Evolutionary conservation across 2,113 vertebrate genomes (phyloP).

Genomic region (Piliocolobus tephrosceles): DNA sequence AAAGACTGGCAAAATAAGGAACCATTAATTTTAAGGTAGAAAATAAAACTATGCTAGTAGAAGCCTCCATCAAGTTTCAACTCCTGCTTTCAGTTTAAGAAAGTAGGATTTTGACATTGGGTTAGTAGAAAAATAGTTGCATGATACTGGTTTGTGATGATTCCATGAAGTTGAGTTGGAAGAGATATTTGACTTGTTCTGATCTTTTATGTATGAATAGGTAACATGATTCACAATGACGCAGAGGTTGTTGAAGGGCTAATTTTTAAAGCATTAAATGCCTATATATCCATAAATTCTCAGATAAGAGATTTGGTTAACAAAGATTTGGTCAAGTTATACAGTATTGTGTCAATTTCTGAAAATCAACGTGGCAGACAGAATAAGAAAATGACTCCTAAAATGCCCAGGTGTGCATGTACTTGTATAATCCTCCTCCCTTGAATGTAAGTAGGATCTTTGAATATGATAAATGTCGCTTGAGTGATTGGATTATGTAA

Average conservation of each 20-base stretch:
- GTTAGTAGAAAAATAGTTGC: not conserved
- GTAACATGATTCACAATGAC: not conserved
- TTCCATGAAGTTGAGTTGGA: not conserved
- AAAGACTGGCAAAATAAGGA: not conserved
- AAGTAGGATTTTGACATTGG: not conserved
- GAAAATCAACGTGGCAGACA: not conserved
- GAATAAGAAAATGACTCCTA: not conserved
- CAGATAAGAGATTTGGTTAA: not conserved
- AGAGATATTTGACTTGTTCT: not conserved
- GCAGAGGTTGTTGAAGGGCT: not conserved
- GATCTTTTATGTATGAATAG: not conserved
- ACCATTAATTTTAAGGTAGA: not conserved
- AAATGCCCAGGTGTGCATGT: not conserved
- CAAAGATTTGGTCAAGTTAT: not conserved
- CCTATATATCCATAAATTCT: not conserved
- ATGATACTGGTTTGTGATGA: not conserved
- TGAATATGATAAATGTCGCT: not conserved
- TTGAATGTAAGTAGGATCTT: not conserved
- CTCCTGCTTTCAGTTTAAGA: not conserved
- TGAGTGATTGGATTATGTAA: not conserved
- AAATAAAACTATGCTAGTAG: not conserved
- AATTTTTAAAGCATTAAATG: not conserved
- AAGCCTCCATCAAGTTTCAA: not conserved
- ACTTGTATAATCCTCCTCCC: not conserved
- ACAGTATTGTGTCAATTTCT: not conserved